Evolutionary conservation across 2,113 vertebrate genomes (phyloP).

Genomic region (Zonotrichia leucophrys): DNA sequence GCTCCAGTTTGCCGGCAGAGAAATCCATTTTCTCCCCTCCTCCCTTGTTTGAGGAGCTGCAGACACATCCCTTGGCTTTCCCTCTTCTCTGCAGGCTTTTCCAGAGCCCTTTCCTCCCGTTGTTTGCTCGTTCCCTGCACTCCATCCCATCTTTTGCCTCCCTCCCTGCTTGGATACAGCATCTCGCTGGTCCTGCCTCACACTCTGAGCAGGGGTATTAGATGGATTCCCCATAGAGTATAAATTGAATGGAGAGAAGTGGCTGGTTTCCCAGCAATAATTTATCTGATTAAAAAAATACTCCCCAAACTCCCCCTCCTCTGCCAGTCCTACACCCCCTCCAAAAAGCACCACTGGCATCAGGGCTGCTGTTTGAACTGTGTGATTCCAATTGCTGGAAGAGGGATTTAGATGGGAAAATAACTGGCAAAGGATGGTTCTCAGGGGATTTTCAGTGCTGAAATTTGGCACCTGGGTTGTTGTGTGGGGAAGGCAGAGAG

Average conservation of each 20-base stretch:
- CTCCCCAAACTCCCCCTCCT: neutral
- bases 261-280: slow-evolving; percentile 66
- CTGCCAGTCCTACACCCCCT: neutral
- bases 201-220: slow-evolving; percentile 65
- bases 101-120: neutral
- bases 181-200: slow-evolving; percentile 67
- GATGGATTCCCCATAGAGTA: slow-evolving; percentile 71
- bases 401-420: slow-evolving; percentile 33
- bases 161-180: slow-evolving; percentile 67
- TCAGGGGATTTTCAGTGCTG: neutral
- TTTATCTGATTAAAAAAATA: slow-evolving; percentile 65
- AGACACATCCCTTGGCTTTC: neutral
- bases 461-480: slow-evolving; percentile 39
- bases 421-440: slow-evolving; percentile 4
- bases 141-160: slow-evolving; percentile 73
- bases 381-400: slow-evolving; percentile 24
- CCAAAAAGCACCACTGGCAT: neutral
- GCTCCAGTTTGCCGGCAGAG: slow-evolving; percentile 21
- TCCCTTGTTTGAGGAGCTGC: neutral
- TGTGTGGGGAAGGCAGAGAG: neutral
- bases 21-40: slow-evolving; percentile 9
- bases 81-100: slow-evolving; percentile 1
- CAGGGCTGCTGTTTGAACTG: slow-evolving; percentile 9
- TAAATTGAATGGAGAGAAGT: slow-evolving; percentile 69
- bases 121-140: slow-evolving; percentile 13